Base-by-base conservation (phyloP, 1,140 invertebrate species). In the Leptoteleia sp. region DNA sequence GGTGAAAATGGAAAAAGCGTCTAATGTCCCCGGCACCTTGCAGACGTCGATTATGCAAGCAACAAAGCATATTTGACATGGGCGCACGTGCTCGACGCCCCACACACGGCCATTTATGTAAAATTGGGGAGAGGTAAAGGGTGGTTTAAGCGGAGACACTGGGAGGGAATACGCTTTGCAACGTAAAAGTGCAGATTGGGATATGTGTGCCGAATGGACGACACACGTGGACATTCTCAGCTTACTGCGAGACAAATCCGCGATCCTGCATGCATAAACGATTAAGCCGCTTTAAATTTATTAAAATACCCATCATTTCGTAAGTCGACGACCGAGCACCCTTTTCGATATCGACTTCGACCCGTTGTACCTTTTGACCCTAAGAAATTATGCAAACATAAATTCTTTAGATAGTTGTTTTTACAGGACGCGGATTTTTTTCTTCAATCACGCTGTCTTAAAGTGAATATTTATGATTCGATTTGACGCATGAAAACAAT, bases 221-320 rank as follows among this genome's bases (percentile, higher is more conserved):
- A 71, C 81, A 85, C 88, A 88, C 87, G 87, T 89, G 88, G 88
- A 89, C 87, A 87, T 89, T 89, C 86, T 89, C 87, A 88, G 87
- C 85, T 88, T 89, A 89, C 84, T 80, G 76, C 88, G 88, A 85
- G 87, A 88, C 88, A 89, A 89, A 89, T 89, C 88, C 85, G 80
- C 83, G 87, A 88, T 88, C 83, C 86, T 89, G 87, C 88, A 89
- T 89, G 88, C 88, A 89, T 89, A 89, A 89, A 83, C 84, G 85
- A 89, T 89, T 87, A 86, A 88, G 84, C 86, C 80, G 87, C 84
- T 85, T 83, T 85, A 89, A 87, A 89, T 89, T 89, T 89, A 89
- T 89, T 87, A 89, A 89, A 89, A 88, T 84, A 81, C 87, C 78
- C 83, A 83, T 88, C 85, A 88, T 87, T 84, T 86, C 79, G 71